phyloP scores from a whole-genome alignment of 2,797 vertebrate species.

The Sarcoramphus papa region DNA sequence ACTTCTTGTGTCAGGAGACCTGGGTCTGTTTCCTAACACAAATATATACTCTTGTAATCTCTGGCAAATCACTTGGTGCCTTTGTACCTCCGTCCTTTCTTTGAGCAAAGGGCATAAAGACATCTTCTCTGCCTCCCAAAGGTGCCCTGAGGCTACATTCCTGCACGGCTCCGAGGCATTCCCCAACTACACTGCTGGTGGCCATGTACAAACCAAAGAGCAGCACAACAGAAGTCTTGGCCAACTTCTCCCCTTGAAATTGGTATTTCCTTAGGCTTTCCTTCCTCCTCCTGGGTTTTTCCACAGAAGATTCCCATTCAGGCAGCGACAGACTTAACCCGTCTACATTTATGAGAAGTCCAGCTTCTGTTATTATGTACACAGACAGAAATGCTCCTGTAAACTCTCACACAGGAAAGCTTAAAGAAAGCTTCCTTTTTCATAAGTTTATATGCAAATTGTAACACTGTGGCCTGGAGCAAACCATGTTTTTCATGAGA shows the following conservation, averaged over 20 bases:
- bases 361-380: constrained; percentile 25
- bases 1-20: not conserved
- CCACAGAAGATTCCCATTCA: constrained; percentile 36
- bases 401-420: not conserved
- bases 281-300: constrained; percentile 53
- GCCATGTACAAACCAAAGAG: not conserved
- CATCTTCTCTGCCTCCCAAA: not conserved
- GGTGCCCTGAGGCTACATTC: constrained; percentile 10
- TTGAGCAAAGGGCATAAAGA: not conserved
- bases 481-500: constrained; percentile 30
- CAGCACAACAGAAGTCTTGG: not conserved
- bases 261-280: constrained; percentile 17
- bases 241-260: not conserved
- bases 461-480: constrained; percentile 13
- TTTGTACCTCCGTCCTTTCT: not conserved
- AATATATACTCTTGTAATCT: not conserved
- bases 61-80: not conserved
- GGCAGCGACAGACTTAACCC: not conserved
- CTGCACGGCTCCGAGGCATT: not conserved
- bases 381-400: constrained; percentile 2
- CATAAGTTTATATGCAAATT: constrained; percentile 42
- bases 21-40: not conserved
- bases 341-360: not conserved
- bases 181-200: not conserved
- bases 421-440: constrained; percentile 41